A percentile compares a stretch with the other conserved stretches of the same genome.
phyloP scores from a whole-genome alignment of 2,113 vertebrate species.

The Lepisosteus osseus region DNA sequence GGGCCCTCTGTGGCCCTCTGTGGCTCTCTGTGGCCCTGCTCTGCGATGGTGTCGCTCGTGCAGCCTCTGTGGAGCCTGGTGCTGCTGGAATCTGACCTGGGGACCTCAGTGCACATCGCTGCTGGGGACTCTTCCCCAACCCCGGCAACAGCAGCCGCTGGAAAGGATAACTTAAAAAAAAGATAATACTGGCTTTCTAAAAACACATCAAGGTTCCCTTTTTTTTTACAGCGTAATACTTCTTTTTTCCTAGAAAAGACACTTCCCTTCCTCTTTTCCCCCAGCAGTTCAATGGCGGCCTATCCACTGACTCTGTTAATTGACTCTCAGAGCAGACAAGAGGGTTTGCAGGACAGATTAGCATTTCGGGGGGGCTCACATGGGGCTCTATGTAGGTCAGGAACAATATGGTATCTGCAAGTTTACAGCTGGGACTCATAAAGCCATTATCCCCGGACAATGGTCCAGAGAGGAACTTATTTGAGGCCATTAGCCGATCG shows the following conservation, averaged over 20 bases:
- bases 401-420: constrained; percentile 52
- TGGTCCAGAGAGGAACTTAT: constrained; percentile 63
- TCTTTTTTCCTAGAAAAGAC: not conserved
- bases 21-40: too few relatives aligned
- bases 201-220: too few relatives aligned
- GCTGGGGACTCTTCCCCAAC: too few relatives aligned
- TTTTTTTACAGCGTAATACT: too few relatives aligned
- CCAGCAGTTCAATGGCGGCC: constrained; percentile 17
- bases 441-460: constrained; percentile 49
- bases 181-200: too few relatives aligned
- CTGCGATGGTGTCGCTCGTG: too few relatives aligned
- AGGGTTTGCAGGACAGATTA: constrained; percentile 30
- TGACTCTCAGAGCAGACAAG: constrained; percentile 26
- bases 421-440: constrained; percentile 51
- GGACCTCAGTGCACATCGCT: too few relatives aligned
- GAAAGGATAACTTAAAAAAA: too few relatives aligned
- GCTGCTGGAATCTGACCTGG: too few relatives aligned
- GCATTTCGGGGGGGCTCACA: constrained; percentile 44
- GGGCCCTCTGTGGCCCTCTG: too few relatives aligned
- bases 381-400: constrained; percentile 56
- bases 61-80: too few relatives aligned
- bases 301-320: constrained; percentile 34
- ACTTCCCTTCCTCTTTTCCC: constrained; percentile 13
- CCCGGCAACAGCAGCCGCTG: too few relatives aligned
- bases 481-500: constrained; percentile 69